These are phyloP conservation scores for Plutomurus gul DNA, from an alignment of 1,140 invertebrate genomes.

Conservation along the genomic window DNA sequence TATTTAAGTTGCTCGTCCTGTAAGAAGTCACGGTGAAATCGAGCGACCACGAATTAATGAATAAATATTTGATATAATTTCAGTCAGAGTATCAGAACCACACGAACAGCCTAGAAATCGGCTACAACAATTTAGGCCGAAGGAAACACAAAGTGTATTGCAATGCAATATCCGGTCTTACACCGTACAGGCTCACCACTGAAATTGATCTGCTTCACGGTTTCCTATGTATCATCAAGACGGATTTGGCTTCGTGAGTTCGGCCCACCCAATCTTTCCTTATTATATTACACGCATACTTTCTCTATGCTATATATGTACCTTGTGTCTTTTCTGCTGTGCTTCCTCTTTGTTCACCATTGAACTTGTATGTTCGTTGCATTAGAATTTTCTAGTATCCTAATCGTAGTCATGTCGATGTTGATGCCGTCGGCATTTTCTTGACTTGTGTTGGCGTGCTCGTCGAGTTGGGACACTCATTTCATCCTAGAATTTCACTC, in stretches of 20 bases:
- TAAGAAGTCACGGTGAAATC: neutral
- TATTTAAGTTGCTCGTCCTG: too few species aligned
- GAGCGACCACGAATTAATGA: neutral
- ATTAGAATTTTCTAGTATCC: too few species aligned
- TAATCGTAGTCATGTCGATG: neutral
- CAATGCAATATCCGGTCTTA: conserved; percentile 17
- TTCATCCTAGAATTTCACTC: neutral
- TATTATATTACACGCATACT: too few species aligned
- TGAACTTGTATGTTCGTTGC: too few species aligned
- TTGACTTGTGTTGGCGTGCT: neutral
- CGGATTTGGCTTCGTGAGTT: conserved; percentile 43
- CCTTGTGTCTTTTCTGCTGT: too few species aligned
- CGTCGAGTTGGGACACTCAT: neutral
- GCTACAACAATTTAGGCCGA: conserved; percentile 3
- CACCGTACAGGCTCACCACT: conserved; percentile 32
- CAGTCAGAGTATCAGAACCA: conserved; percentile 42
- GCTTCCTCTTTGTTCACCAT: too few species aligned
- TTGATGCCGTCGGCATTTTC: neutral
- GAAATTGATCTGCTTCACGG: conserved; percentile 45
- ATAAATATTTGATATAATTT: conserved; percentile 16
- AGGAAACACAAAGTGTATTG: conserved; percentile 30
- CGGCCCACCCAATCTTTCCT: too few species aligned
- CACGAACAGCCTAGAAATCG: conserved; percentile 36
- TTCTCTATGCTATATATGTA: too few species aligned
- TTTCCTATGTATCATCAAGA: conserved; percentile 33